Evolutionary conservation across 2,113 vertebrate genomes (phyloP).

Genomic region (Ciconia maguari): DNA sequence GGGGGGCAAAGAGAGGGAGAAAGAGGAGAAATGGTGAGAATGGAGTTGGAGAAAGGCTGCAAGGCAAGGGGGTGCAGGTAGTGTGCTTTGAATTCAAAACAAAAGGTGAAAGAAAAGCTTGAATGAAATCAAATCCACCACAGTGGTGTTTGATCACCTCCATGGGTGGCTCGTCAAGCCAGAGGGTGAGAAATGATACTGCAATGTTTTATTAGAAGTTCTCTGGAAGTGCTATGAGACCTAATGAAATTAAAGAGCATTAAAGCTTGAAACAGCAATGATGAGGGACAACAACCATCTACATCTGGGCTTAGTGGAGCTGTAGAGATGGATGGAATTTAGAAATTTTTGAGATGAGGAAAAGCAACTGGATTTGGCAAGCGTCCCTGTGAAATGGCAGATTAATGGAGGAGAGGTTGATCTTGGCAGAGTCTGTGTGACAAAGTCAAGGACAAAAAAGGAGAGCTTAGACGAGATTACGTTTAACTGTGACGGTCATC

Average conservation of each 20-base stretch:
- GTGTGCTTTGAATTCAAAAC: background rate
- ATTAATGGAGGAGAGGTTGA: background rate
- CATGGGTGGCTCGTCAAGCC: background rate
- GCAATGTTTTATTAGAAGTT: background rate
- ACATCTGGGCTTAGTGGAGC: background rate
- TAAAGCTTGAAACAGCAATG: background rate
- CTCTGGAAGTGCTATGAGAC: background rate
- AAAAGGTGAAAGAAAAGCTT: background rate
- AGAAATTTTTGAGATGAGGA: background rate
- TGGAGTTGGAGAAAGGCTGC: fast-evolving
- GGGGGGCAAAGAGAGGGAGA: background rate
- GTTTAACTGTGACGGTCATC: background rate
- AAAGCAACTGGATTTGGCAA: background rate
- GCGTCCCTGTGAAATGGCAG: background rate
- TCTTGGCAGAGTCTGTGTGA: background rate
- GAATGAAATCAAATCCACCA: background rate
- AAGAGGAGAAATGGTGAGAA: background rate
- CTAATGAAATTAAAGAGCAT: background rate
- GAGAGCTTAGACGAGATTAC: background rate
- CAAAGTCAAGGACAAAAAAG: background rate
- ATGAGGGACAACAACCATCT: background rate
- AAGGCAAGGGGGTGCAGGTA: fast-evolving
- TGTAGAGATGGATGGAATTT: background rate
- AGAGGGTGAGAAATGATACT: background rate
- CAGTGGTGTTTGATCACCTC: background rate